phyloP scores from a whole-genome alignment of 2,797 vertebrate species.

The Crenichthys baileyi region DNA sequence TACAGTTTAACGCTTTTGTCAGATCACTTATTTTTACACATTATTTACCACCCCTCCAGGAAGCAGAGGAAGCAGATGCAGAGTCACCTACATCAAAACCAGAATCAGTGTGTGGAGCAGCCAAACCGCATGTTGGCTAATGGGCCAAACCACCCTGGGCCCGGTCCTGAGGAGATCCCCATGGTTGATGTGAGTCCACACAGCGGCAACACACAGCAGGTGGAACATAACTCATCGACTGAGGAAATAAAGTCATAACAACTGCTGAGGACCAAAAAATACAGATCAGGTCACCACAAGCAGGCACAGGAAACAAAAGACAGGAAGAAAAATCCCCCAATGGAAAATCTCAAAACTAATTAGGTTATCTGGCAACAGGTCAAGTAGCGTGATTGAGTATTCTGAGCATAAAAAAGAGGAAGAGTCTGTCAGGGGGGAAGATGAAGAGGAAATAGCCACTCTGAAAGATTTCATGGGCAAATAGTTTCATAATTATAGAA shows the following conservation, averaged over 20 bases:
- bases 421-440: neutral
- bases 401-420: neutral
- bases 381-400: neutral
- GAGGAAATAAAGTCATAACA: constrained; percentile 7
- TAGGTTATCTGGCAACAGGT: constrained; percentile 9
- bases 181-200: constrained; percentile 91
- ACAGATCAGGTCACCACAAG: neutral
- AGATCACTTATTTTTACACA: constrained; percentile 26
- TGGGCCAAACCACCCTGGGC: constrained; percentile 90
- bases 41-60: constrained; percentile 70
- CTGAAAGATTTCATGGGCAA: neutral
- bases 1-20: neutral
- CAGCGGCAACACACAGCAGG: constrained; percentile 1
- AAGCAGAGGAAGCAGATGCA: constrained; percentile 96
- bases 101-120: constrained; percentile 93
- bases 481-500: constrained; percentile 3
- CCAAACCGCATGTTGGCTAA: constrained; percentile 90
- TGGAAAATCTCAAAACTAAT: constrained; percentile 4
- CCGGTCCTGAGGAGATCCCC: constrained; percentile 90
- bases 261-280: neutral
- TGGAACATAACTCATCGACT: neutral
- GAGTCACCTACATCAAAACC: constrained; percentile 92
- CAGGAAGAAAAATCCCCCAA: neutral
- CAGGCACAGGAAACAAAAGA: neutral
- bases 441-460: constrained; percentile 11